Conservation (phyloP, 2,113 vertebrate species). For the Barbus barbus region DNA sequence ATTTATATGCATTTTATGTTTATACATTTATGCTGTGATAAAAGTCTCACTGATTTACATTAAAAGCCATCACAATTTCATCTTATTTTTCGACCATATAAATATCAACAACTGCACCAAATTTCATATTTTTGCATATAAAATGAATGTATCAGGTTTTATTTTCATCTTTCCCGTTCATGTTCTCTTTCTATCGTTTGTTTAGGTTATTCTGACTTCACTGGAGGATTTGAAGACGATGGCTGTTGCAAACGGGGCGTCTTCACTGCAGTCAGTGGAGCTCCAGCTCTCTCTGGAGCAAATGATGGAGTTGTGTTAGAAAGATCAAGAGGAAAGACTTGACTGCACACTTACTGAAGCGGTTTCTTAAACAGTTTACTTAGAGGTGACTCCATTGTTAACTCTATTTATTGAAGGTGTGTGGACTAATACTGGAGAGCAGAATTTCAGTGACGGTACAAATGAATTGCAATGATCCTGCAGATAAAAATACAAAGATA, state of each 20-base stretch:
- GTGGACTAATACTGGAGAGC: neutral
- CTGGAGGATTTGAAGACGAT: conserved; percentile 75
- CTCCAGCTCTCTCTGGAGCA: conserved; percentile 80
- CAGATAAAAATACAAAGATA: too few relatives aligned
- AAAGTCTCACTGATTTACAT: too few relatives aligned
- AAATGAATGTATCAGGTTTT: too few relatives aligned
- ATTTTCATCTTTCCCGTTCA: too few relatives aligned
- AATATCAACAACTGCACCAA: too few relatives aligned
- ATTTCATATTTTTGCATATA: too few relatives aligned
- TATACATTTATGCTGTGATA: too few relatives aligned
- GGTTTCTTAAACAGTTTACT: neutral
- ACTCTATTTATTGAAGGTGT: neutral
- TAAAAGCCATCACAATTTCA: too few relatives aligned
- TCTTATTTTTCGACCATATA: too few relatives aligned
- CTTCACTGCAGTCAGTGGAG: conserved; percentile 81
- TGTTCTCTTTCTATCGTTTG: too few relatives aligned
- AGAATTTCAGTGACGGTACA: neutral
- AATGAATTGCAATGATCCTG: neutral
- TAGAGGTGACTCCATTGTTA: neutral
- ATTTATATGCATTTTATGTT: too few relatives aligned
- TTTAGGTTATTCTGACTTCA: conserved; percentile 72
- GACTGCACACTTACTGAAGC: neutral
- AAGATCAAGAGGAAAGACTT: neutral
- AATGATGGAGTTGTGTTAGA: conserved; percentile 77
- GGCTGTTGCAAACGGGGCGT: conserved; percentile 75